These are phyloP conservation scores for Amphimedon queenslandica DNA, from an alignment of 37 sponge, comb jelly and placozoan genomes.

Conservation along the genomic window DNA sequence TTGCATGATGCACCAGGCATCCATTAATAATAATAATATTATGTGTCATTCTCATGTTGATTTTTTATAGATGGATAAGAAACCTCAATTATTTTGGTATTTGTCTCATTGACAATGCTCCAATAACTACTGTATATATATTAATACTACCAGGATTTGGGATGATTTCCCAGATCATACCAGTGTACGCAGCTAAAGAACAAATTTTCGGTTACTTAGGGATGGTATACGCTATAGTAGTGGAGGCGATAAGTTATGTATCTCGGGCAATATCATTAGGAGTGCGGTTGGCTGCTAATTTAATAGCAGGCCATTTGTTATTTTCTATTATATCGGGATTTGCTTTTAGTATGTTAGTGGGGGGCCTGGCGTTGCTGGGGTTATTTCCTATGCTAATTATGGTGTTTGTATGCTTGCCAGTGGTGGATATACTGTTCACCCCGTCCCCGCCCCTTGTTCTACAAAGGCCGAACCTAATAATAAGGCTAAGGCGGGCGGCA, in stretches of 20 bases:
- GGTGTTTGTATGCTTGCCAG: constrained; percentile 66
- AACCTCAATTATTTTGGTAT: no score
- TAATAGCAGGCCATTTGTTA: constrained; percentile 79
- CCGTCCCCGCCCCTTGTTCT: no score
- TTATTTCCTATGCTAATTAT: constrained; percentile 46
- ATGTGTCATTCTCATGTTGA: no score
- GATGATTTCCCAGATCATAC: constrained; percentile 80
- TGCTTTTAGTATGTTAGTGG: constrained; percentile 62
- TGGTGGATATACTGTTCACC: no score
- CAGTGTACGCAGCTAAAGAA: constrained; percentile 71
- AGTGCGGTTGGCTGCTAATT: constrained; percentile 71
- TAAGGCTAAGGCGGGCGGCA: no score
- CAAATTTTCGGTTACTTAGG: constrained; percentile 87
- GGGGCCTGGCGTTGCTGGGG: constrained; percentile 38
- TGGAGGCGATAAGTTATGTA: constrained; percentile 60
- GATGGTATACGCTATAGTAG: constrained; percentile 87
- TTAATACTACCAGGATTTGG: constrained; percentile 88
- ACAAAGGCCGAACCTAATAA: no score
- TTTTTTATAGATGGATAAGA: no score
- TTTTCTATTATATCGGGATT: constrained; percentile 80
- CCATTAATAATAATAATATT: no score
- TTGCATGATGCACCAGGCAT: no score
- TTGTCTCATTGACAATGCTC: no score
- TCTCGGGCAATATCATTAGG: constrained; percentile 71
- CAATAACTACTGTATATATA: no score